phyloP scores from a whole-genome alignment of 2,113 vertebrate species.

The Elachura formosa region DNA sequence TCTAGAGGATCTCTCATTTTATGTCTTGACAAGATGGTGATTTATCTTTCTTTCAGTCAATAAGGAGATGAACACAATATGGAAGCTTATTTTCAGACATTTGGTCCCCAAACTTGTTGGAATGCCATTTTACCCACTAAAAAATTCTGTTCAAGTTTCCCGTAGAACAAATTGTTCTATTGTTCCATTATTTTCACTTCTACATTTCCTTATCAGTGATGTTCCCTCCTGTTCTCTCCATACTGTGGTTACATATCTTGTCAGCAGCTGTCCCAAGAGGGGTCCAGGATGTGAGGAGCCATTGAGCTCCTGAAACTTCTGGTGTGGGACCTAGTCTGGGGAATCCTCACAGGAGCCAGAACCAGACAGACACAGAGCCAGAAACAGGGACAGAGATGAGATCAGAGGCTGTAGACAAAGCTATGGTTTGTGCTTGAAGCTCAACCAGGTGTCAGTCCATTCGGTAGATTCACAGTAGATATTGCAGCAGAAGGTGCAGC shows the following conservation, averaged over 20 bases:
- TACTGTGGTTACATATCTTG: not conserved
- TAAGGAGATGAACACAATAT: not conserved
- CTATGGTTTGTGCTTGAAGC: not conserved
- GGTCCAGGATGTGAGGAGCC: accelerated
- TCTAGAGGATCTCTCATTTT: not conserved
- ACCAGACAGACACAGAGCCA: not conserved
- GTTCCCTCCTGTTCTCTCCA: not conserved
- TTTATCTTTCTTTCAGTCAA: not conserved
- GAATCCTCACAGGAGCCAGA: not conserved
- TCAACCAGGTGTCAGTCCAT: not conserved
- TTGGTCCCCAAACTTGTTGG: not conserved
- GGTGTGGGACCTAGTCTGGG: not conserved
- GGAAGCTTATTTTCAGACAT: not conserved
- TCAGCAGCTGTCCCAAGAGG: not conserved
- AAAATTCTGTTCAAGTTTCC: not conserved
- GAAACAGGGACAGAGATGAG: not conserved
- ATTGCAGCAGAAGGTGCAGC: too few relatives aligned
- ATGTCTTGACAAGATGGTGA: not conserved
- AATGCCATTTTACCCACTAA: not conserved
- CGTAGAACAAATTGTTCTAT: accelerated
- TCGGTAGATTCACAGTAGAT: not conserved
- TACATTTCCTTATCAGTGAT: not conserved
- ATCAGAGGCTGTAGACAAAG: not conserved
- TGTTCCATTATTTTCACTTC: not conserved
- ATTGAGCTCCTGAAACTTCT: not conserved